phyloP scores from a whole-genome alignment of 2,113 vertebrate species.

The Sylvia atricapilla region DNA sequence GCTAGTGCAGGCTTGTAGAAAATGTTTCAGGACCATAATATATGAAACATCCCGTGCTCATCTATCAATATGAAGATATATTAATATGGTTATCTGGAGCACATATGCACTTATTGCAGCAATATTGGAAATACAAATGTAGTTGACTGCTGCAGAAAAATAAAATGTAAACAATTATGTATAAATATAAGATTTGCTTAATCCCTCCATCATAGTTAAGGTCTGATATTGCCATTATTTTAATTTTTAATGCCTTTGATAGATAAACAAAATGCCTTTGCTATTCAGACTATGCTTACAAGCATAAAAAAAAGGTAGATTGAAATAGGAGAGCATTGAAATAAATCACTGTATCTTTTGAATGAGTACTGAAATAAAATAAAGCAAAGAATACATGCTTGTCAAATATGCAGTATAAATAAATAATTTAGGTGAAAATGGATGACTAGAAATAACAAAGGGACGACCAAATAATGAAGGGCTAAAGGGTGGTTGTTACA shows the following conservation, averaged over 20 bases:
- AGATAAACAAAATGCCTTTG: neutral
- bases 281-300: neutral
- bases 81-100: neutral
- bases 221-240: neutral
- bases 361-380: conserved; percentile 43
- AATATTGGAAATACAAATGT: neutral
- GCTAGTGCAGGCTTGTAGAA: neutral
- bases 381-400: conserved; percentile 58
- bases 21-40: neutral
- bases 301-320: conserved; percentile 25
- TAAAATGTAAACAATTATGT: neutral
- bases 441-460: conserved; percentile 64
- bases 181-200: neutral
- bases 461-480: conserved; percentile 72
- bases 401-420: conserved; percentile 66
- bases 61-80: neutral
- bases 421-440: conserved; percentile 72
- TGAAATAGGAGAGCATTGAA: conserved; percentile 38
- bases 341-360: conserved; percentile 35
- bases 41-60: neutral
- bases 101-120: neutral
- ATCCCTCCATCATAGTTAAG: neutral
- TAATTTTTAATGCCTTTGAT: neutral
- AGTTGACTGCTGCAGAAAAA: neutral
- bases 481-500: conserved; percentile 75